phyloP scores from a whole-genome alignment of 2,113 vertebrate species.

The Myiagra hebetior region DNA sequence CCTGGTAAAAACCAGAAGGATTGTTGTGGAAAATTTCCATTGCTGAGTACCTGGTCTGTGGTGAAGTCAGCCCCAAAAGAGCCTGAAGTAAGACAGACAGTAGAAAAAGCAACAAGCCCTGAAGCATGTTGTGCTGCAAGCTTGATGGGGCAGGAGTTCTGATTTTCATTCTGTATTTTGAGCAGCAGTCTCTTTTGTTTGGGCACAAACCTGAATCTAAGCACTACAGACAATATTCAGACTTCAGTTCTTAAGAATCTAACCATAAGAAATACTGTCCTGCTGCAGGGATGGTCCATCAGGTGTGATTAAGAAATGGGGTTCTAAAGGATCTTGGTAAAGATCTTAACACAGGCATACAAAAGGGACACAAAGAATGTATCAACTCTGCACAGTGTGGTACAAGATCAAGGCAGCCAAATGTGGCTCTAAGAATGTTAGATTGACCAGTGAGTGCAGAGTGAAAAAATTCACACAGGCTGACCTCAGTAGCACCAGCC shows the following conservation, averaged over 20 bases:
- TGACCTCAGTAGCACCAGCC: background rate
- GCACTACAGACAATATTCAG: background rate
- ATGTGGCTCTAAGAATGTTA: background rate
- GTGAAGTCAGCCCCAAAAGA: background rate
- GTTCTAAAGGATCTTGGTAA: background rate
- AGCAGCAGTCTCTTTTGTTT: background rate
- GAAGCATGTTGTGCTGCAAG: background rate
- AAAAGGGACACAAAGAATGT: background rate
- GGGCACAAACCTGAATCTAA: background rate
- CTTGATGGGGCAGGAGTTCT: background rate
- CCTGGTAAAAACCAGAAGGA: background rate
- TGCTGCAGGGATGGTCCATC: background rate
- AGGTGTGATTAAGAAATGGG: background rate
- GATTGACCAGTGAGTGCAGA: background rate
- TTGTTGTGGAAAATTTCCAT: background rate
- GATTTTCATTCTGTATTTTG: background rate
- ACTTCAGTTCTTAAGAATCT: background rate
- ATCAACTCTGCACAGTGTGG: background rate
- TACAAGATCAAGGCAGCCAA: background rate
- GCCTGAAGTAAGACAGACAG: background rate
- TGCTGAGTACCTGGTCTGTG: background rate
- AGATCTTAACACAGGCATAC: background rate
- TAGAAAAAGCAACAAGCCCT: background rate
- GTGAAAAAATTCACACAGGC: background rate
- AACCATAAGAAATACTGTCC: background rate